Evolutionary conservation across 2,113 vertebrate species (phyloP).

Genomic region (Macquaria ambigua): DNA sequence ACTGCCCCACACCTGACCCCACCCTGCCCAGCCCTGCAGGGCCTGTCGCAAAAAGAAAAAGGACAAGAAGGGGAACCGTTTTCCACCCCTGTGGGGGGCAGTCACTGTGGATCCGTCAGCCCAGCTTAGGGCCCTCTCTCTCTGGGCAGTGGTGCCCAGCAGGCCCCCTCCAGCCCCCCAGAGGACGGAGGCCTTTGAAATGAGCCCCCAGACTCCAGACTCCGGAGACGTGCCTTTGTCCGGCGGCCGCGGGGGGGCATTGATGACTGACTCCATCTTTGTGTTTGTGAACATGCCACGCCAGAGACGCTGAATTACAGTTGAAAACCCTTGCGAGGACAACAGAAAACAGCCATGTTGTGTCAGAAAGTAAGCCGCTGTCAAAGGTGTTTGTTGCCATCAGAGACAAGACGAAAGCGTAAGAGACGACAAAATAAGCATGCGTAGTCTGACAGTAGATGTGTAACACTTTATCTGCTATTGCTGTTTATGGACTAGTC

Average conservation of each 20-base stretch:
- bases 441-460: neutral
- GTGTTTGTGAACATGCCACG: conserved; percentile 76
- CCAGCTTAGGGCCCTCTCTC: conserved; percentile 78
- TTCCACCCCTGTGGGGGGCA: conserved; percentile 75
- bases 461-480: neutral
- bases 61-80: conserved; percentile 66
- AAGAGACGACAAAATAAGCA: neutral
- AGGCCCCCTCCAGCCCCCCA: conserved; percentile 66
- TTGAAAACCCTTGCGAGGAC: conserved; percentile 47
- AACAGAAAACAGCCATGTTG: conserved; percentile 58
- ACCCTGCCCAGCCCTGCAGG: conserved; percentile 69
- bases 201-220: conserved; percentile 71
- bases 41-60: conserved; percentile 43
- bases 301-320: conserved; percentile 65
- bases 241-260: conserved; percentile 62
- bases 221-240: conserved; percentile 75
- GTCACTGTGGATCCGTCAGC: conserved; percentile 80
- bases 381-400: conserved; percentile 41
- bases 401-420: neutral
- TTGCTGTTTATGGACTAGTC: neutral
- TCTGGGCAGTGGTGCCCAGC: conserved; percentile 76
- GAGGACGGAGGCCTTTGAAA: conserved; percentile 77
- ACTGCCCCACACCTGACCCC: conserved; percentile 81
- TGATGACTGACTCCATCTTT: conserved; percentile 81
- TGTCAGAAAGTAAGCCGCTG: conserved; percentile 64